phyloP scores from a whole-genome alignment of 2,888 invertebrate species.

The Dryomyza anilis region DNA sequence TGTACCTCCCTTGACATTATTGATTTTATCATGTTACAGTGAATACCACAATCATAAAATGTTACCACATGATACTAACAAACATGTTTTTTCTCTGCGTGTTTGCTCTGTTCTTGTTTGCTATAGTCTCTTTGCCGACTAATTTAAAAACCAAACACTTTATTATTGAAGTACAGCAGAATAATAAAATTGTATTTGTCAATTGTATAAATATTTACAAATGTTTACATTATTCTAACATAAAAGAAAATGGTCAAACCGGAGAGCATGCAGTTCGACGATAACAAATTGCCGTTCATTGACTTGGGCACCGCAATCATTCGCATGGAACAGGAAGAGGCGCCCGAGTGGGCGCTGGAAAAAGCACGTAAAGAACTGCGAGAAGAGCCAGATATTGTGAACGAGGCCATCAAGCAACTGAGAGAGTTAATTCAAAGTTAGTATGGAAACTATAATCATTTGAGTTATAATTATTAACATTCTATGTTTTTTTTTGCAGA shows the following conservation, averaged over 20 bases:
- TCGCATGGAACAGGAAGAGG: conserved; percentile 68
- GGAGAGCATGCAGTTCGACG: conserved; percentile 62
- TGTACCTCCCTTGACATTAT: too few relatives aligned
- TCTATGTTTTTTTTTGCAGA: conserved; percentile 62
- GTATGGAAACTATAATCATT: not conserved
- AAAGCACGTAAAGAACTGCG: conserved; percentile 73
- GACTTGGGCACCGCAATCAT: conserved; percentile 68
- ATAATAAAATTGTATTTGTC: too few relatives aligned
- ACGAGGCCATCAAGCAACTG: conserved; percentile 66
- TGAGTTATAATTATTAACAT: not conserved
- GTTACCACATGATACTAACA: too few relatives aligned
- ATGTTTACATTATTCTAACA: too few relatives aligned
- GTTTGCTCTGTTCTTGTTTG: too few relatives aligned
- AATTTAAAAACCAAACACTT: too few relatives aligned
- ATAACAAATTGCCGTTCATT: conserved; percentile 67
- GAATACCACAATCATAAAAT: too few relatives aligned
- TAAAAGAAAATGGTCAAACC: conserved; percentile 45
- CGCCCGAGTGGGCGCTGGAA: conserved; percentile 65
- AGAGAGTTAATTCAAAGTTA: conserved; percentile 64
- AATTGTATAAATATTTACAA: too few relatives aligned
- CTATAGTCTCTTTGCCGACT: too few relatives aligned
- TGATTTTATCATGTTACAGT: too few relatives aligned
- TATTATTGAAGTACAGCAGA: too few relatives aligned
- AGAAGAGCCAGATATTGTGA: conserved; percentile 72
- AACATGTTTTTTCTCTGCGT: too few relatives aligned